phyloP scores from a whole-genome alignment of 2,113 vertebrate species.

The Petroica traversi region DNA sequence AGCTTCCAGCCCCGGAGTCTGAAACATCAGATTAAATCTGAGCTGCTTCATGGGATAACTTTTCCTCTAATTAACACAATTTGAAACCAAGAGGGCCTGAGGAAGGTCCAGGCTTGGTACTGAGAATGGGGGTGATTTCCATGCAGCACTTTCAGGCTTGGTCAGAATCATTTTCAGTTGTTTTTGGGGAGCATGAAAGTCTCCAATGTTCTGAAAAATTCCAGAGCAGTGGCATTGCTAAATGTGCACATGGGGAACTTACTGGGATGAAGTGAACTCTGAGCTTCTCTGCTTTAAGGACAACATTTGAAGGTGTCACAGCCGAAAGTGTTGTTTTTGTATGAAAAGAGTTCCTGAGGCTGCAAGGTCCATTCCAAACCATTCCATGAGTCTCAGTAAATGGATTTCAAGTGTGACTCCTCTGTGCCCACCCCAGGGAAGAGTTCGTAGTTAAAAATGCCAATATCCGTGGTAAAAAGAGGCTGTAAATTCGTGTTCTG shows the following conservation, averaged over 20 bases:
- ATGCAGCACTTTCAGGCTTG: background rate
- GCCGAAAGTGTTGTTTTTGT: background rate
- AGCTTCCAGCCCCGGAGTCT: background rate
- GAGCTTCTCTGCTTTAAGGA: background rate
- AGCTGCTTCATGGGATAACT: background rate
- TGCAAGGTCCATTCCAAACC: background rate
- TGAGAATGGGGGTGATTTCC: background rate
- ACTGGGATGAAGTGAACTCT: background rate
- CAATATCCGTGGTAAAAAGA: background rate
- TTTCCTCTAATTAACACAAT: background rate
- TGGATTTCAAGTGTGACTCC: background rate
- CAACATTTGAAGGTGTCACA: background rate
- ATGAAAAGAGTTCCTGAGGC: background rate
- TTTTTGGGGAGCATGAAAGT: background rate
- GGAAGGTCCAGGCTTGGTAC: background rate
- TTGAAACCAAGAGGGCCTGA: background rate
- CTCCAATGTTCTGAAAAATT: background rate
- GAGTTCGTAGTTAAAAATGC: background rate
- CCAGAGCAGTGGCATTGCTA: background rate
- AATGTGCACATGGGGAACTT: rapidly evolving
- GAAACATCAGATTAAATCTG: background rate
- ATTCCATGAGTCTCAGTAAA: background rate
- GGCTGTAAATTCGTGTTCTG: background rate
- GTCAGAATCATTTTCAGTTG: background rate
- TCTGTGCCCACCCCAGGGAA: background rate